Evolutionary conservation across 1,140 invertebrate species (phyloP), one percentile per base, ranked within the genome.

Genomic region (Holotrichia oblita): DNA sequence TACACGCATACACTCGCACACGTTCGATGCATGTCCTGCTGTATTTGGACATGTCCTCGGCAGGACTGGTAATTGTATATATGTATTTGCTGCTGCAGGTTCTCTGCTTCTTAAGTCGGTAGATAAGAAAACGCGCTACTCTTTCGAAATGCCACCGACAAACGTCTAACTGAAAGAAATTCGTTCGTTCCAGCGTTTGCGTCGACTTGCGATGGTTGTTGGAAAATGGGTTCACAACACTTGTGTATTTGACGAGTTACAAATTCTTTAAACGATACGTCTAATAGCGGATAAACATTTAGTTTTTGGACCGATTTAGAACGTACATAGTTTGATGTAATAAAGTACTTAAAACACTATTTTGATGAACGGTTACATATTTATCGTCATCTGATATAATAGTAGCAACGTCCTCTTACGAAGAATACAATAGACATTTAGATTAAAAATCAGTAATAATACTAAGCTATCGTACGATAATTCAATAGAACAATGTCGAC

Each of bases 21-120:
- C 6, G 48, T 55, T 69, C 22, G 9, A 61, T 22, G 59, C 12
- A n/a, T n/a, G 59, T 61, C 61, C 22, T 69, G 20, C 61, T 69
- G 61, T 69, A 69, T 69, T 69, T 69, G 61, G 61, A 69, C 61
- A 69, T 69, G 61, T 69, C 61, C 61, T 69, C 61, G 61, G 61
- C 61, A 69, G 27, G 61, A 69, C 61, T 69, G 61, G 61, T 69
- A 69, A 69, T 69, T 69, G 61, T 69, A 34, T 27, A 69, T 69
- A 34, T 69, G 61, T 17, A 55, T 69, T 69, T 34, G 61, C 22
- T 69, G 20, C 22, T 69, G 27, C 27, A 14, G 20, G 27, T 69
- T 69, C 22, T 24, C 22, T 69, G 61, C 61, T 27, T 34, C 27
- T 69, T 69, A 69, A 69, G 22, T 69, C 61, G 61, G 61, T 22